Evolutionary conservation across 2,797 vertebrate genomes (phyloP), one percentile per base, ranked within the genome.

Genomic region (Eleutherodactylus coqui): DNA sequence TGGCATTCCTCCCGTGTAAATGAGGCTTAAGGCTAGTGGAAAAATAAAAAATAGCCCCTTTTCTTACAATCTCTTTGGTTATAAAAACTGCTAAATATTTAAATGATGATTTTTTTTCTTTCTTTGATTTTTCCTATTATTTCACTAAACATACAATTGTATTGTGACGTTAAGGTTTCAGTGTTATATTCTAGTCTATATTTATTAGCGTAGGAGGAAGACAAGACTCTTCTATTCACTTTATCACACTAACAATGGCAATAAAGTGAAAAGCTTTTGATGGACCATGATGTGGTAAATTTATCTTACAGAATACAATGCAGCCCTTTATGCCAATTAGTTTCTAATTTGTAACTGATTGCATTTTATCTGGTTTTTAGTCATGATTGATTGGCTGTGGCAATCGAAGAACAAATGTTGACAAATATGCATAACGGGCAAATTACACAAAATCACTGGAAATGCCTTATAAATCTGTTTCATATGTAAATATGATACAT

Each of bases 361-460:
- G 29, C 81, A 58, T 21, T 43, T 83, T 41, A 55, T 73, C 81
- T 73, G 69, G 2, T 73, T 73, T 82, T 83, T 60, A 83, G 49
- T 58, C 69, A 32, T 73, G 81, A 83, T 83, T 83, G 81, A 83
- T 83, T 83, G 69, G 51, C n/a, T 83, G 43, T 83, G 81, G 81
- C 81, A 83, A 73, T 55, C 69, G 47, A 10, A 83, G 67, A 73
- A 73, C 81, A 73, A 83, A 83, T 83, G 81, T 83, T 83, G 81
- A 83, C 81, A 83, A 83, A 83, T 83, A 55, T 83, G 81, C 69
- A 55, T 73, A 83, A 83, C 67, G 60, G 67, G 16, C 69, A 73
- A 83, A 73, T 73, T 27, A 73, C 69, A 60, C 51, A 58, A 83
- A 83, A 83, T 83, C 81, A 83, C 73, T 83, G 81, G 27, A 83